Evolutionary conservation across 2,113 vertebrate species (phyloP), one percentile per base, ranked within the genome.

Genomic region (Eretmochelys imbricata): DNA sequence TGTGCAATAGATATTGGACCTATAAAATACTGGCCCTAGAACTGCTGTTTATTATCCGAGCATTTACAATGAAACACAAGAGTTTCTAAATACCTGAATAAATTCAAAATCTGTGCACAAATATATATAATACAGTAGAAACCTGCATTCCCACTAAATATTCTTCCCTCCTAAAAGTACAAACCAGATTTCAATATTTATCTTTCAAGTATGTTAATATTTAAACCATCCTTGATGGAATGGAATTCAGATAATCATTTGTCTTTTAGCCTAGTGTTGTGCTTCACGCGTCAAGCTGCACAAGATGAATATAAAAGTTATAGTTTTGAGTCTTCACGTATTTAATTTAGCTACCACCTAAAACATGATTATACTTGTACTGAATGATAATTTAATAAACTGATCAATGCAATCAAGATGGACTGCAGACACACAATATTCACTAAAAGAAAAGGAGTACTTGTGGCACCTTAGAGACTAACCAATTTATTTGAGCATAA

Each of bases 331-430:
- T 75, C 38, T 38, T 87, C 59, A 24, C 53, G 12, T 53, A 50
- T 78, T 94, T 46, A 38, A 35, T 72, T 90, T 31, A 88, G 3
- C 82, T 90, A n/a, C 10, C 22, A 57, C 49, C 87, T 93, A 25
- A 1, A 57, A 80, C 72, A 65, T 27, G 62, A 51, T 84, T 76
- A 11, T 22, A 80, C 14, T 81, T 20, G 49, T 17, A 82, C 29
- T 49, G 25, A 49, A 84, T 62, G 22, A 35, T 29, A 86, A 38
- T 19, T 57, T 87, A 85, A 69, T 76, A 88, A 92, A 75, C 42
- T 59, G 6, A 76, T 95, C 86, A 90, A 85, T 14, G 93, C 50
- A 89, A 35, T 8, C 17, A 89, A 13, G 31, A 89, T 38, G 22
- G 42, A 48, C 51, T 82, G 12, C 55, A 80, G 62, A 49, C 49